Base-by-base conservation (phyloP, 2,113 vertebrate species). In the Cephalopholis sonnerati region DNA sequence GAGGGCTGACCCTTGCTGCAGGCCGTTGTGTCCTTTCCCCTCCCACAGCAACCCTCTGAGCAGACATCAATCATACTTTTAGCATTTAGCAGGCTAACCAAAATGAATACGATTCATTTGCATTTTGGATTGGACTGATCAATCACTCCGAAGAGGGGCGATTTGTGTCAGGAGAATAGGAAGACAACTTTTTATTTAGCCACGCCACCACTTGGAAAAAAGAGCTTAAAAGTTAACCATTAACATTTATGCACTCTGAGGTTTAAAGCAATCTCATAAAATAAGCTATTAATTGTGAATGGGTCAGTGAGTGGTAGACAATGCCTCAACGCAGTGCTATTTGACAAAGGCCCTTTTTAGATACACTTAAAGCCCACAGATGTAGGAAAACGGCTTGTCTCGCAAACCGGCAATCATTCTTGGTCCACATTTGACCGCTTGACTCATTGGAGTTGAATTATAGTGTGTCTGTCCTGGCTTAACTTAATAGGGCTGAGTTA, bases 401-500 rank as follows among this genome's bases (percentile, higher is more conserved):
- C 36, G 68, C 48, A 65, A 79, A 72, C 55, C 62, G 58, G 24
- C 73, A 76, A 77, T 86, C 87, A 82, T 76, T 88, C 81, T 78
- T 73, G 67, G 57, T 61, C 62, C 48, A 70, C 58, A 48, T 86
- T 72, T 55, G 73, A 80, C 59, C 61, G 74, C 44, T 83, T 72
- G 58, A 82, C 41, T 86, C 62, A 72, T 22, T 74, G 29, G 36
- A 27, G 73, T 46, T 81, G 68, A 93, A 46, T 85, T 83, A 83
- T 74, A 32, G 70, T 61, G 77, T 71, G 61, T 69, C 67, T 79
- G 59, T 39, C 53, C 36, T 67, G 77, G 57, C 29, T 83, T 78
- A 58, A 83, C 76, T 64, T 70, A 87, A 81, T 74, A 77, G 71
- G 39, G 29, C 61, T 89, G 81, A 87, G 77, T 91, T 87, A 74